A percentile compares a stretch with the other conserved stretches of the same genome.
phyloP scores from a whole-genome alignment of 2,113 vertebrate genomes.

The Sula dactylatra region DNA sequence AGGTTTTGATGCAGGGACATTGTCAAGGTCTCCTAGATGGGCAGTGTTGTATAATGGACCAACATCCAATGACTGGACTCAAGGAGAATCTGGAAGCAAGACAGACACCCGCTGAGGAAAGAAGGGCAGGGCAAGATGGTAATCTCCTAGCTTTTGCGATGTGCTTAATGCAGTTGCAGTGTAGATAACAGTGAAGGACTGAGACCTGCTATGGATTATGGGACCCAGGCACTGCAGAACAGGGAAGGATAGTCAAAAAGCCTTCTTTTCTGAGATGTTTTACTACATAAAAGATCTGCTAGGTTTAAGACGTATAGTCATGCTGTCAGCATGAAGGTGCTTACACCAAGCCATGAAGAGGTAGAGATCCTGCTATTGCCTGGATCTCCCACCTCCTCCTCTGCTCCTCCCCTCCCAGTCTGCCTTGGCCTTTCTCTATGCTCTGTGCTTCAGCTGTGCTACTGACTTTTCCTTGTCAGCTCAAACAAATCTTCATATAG shows the following conservation, averaged over 20 bases:
- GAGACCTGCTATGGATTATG: not conserved
- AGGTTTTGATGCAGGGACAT: not conserved
- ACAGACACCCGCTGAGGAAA: not conserved
- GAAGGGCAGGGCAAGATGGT: not conserved
- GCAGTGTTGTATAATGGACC: not conserved
- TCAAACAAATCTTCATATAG: not conserved
- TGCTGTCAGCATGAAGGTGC: not conserved
- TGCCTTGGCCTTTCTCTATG: not conserved
- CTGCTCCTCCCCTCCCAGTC: not conserved
- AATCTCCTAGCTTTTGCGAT: not conserved
- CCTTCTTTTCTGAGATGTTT: not conserved
- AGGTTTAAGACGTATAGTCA: not conserved
- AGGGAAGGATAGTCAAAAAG: not conserved
- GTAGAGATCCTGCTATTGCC: not conserved
- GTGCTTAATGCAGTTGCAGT: not conserved
- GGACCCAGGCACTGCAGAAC: not conserved
- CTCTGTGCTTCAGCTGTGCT: not conserved
- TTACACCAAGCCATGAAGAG: not conserved
- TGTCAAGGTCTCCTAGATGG: not conserved
- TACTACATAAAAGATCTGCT: not conserved
- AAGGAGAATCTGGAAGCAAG: not conserved
- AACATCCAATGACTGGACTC: not conserved
- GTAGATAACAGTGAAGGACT: not conserved
- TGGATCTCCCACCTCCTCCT: not conserved
- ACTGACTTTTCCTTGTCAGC: not conserved